Conservation (phyloP, 2,888 invertebrate genomes). For the Nymphalis polychloros region DNA sequence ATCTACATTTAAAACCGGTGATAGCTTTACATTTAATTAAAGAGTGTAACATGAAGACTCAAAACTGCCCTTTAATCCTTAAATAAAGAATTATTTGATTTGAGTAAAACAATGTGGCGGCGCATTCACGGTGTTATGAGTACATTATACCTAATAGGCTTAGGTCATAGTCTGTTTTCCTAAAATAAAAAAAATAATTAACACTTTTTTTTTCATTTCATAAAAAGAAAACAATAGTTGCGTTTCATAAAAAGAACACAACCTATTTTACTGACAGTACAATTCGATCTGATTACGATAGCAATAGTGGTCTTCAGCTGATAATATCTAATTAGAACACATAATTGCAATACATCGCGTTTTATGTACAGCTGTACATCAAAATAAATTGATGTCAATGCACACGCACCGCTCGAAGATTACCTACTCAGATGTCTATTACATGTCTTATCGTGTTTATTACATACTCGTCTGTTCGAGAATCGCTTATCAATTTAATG, state of each 20-base stretch:
- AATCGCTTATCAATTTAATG: constrained; percentile 2
- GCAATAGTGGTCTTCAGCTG: constrained; percentile 29
- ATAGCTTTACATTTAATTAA: too few species aligned
- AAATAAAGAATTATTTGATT: too few species aligned
- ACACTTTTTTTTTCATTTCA: neutral
- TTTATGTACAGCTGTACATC: constrained; percentile 31
- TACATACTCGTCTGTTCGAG: neutral
- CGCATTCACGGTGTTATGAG: too few species aligned
- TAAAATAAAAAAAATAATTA: neutral
- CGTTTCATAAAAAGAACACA: neutral
- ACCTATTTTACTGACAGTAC: constrained; percentile 12
- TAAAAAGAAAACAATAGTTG: too few species aligned
- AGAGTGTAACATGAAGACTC: too few species aligned
- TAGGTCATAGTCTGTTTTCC: too few species aligned
- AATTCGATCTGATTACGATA: constrained; percentile 25
- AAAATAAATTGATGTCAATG: constrained; percentile 27
- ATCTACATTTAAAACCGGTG: too few species aligned
- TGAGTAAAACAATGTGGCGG: too few species aligned
- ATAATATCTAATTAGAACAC: constrained; percentile 34
- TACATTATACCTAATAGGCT: too few species aligned
- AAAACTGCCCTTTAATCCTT: too few species aligned
- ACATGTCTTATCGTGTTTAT: constrained; percentile 14
- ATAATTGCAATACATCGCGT: constrained; percentile 30
- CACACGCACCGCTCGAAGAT: constrained; percentile 4
- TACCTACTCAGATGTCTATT: constrained; percentile 9